Evolutionary conservation across 2,888 invertebrate species (phyloP), one percentile per base, ranked within the genome.

Genomic region (Aspidiotus destructor): DNA sequence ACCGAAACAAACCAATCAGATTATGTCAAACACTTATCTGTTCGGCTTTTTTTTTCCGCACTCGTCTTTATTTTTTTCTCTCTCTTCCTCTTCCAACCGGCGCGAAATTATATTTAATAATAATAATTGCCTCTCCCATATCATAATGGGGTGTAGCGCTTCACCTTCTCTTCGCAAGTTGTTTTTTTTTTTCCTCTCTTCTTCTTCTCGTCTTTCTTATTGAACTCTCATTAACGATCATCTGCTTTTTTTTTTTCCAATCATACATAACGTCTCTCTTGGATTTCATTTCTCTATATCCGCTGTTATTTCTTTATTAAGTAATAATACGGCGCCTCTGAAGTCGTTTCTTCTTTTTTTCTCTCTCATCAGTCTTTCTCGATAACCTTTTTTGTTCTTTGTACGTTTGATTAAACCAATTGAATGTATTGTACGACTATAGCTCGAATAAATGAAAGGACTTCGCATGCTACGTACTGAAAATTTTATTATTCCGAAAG

Each of bases 1-100:
- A 69, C 69, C 62, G 69, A 69, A 69, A 69, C 69, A 69, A 69
- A 69, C 69, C 69, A 69, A 69, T 69, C 69, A 69, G 69, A 69
- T 62, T 69, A 69, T 69, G 69, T 69, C 69, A 69, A 62, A 69
- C 48, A 67, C 67, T 60, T 60, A 67, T 65, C 65, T 65, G 57
- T 55, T 67, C 41, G 41, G 15, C 10, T 28, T 53, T 48, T 41
- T 53, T 63, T 40, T 40, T 63, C 61, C 55, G 15, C 17, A 9
- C 17, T 58, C 40, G 13, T 58, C 28, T 58, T 40, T 11, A 40
- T 40, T 28, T 13, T 58, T 40, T 58, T 28, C n/a, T 67, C 53
- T 67, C 28, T 28, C 40, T 58, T 58, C 13, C 40, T 42, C n/a
- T 65, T 58, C 57, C n/a, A 63, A 63, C 53, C 63, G 53, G 15